Conservation (phyloP, 2,113 vertebrate species). For the Lagenorhynchus albirostris region DNA sequence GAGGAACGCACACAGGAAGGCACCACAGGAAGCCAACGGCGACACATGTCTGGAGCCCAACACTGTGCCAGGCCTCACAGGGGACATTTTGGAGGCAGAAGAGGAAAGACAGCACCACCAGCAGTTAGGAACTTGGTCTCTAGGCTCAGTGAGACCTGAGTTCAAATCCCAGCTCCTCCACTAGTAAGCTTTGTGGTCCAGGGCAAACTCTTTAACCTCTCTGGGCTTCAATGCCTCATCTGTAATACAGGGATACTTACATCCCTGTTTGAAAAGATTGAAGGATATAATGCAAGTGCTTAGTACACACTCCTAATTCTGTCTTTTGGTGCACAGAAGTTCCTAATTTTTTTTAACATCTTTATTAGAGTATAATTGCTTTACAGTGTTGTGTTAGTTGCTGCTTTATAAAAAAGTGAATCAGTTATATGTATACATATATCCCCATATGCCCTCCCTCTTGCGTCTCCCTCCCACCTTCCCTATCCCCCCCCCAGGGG, state of each 20-base stretch:
- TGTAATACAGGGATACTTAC: not conserved
- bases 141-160: not conserved
- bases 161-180: not conserved
- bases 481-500: no score
- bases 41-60: not conserved
- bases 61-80: not conserved
- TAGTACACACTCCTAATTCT: not conserved
- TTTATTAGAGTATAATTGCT: no score
- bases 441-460: no score
- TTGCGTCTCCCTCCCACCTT: no score
- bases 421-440: no score
- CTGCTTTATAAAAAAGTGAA: no score
- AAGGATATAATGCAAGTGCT: not conserved
- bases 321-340: not conserved
- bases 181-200: not conserved
- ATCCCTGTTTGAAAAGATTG: not conserved
- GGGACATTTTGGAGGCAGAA: not conserved
- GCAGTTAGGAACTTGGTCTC: not conserved
- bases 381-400: no score
- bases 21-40: not conserved
- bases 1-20: not conserved
- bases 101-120: not conserved
- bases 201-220: not conserved
- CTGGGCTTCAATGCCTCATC: not conserved
- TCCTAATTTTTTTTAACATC: not conserved